Conservation (phyloP, 2,888 invertebrate genomes). For the Polyploca ridens region DNA sequence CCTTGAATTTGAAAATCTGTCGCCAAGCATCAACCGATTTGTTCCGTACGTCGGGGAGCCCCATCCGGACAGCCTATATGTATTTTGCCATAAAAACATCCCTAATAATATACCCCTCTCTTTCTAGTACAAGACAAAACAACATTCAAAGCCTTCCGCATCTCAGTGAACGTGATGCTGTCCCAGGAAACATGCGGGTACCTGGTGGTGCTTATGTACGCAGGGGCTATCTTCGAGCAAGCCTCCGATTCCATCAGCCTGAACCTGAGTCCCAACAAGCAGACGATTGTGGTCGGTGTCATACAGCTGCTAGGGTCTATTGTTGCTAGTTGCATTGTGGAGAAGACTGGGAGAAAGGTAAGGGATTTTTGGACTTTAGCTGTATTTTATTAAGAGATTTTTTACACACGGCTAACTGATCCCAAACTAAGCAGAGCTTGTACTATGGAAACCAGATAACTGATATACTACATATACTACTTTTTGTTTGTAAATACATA, state of each 20-base stretch:
- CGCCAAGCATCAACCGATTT: no score
- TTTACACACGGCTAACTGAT: neutral
- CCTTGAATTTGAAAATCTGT: no score
- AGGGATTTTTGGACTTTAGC: neutral
- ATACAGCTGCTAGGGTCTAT: constrained; percentile 75
- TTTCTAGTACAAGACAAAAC: constrained; percentile 75
- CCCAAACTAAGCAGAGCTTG: no score
- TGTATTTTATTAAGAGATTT: neutral
- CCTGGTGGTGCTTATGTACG: constrained; percentile 80
- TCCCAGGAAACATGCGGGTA: constrained; percentile 80
- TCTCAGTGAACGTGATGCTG: constrained; percentile 76
- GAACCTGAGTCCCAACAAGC: constrained; percentile 76
- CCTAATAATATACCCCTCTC: neutral
- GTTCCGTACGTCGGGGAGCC: no score
- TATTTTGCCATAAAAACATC: no score
- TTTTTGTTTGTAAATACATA: no score
- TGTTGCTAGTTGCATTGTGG: constrained; percentile 77
- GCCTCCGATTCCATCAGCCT: constrained; percentile 74
- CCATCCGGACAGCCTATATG: no score
- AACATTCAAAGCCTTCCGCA: constrained; percentile 76
- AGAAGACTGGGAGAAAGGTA: constrained; percentile 78
- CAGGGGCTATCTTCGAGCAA: constrained; percentile 77
- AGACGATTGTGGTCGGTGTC: constrained; percentile 75
- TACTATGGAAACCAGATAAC: no score
- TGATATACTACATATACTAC: no score